These are phyloP conservation scores for Crocuta crocuta DNA, from an alignment of 2,113 vertebrate species.

Conservation along the genomic window DNA sequence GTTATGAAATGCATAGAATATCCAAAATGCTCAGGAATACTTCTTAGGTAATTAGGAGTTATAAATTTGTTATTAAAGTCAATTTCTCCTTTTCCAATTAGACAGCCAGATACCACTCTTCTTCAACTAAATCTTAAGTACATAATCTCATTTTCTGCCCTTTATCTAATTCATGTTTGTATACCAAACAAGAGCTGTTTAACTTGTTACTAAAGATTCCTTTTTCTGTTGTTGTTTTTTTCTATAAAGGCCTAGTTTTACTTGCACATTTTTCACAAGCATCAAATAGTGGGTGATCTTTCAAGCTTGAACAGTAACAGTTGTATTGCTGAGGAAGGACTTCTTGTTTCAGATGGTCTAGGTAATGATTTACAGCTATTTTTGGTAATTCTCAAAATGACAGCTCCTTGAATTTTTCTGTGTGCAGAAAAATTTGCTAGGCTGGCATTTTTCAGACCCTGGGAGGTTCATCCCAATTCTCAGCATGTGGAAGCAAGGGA, in stretches of 20 bases:
- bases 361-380: conserved; percentile 81
- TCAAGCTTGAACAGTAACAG: conserved; percentile 60
- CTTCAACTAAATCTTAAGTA: not conserved
- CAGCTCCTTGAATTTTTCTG: conserved; percentile 65
- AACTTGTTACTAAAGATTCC: conserved; percentile 60
- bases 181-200: conserved; percentile 71
- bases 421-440: conserved; percentile 76
- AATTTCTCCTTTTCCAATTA: conserved; percentile 26
- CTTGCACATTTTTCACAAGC: conserved; percentile 81
- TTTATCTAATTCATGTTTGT: not conserved
- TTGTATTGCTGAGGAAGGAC: conserved; percentile 76
- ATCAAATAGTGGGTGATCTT: conserved; percentile 81
- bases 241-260: conserved; percentile 73
- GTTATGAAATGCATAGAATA: conserved; percentile 18
- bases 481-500: conserved; percentile 51
- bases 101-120: not conserved
- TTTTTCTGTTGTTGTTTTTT: conserved; percentile 59
- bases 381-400: conserved; percentile 79
- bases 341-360: conserved; percentile 74
- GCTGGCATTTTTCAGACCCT: conserved; percentile 71
- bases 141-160: not conserved
- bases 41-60: conserved; percentile 11
- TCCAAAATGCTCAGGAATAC: not conserved
- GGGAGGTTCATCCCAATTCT: conserved; percentile 62
- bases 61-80: not conserved